Base-by-base conservation (phyloP, 2,113 vertebrate genomes). In the Thymallus thymallus region DNA sequence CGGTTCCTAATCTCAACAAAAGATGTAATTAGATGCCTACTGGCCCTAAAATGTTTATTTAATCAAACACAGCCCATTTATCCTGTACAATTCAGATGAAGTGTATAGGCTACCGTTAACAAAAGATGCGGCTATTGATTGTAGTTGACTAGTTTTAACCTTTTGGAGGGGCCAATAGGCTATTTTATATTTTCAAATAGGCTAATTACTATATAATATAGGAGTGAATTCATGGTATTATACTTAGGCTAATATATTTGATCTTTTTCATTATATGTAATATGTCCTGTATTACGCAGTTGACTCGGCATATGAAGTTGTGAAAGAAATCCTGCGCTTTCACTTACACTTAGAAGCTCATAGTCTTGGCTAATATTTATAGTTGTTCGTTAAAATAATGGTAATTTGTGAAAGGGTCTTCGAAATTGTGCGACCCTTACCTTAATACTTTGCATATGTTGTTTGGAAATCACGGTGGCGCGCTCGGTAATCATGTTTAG, bases 401-500 rank as follows among this genome's bases (percentile, higher is more conserved):
- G 12, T 60, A 6, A 23, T 60, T 60, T 60, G 18, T 1, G 56
- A 7, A 22, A 60, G 18, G 18, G 5, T 3, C 6, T 60, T 22
- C n/a, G 56, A 60, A n/a, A 60, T 2, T 22, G 20, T 7, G 56
- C 20, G 56, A 60, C 20, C 5, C n/a, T 74, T 29, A 74, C 18
- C n/a, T 74, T 30, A 74, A 32, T n/a, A 24, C 30, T 13, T 24
- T n/a, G n/a, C n/a, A 22, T 68, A 22, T n/a, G 30, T 62, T 61
- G 71, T 20, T 69, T 64, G 60, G 65, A 79, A 60, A 60, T 60
- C 56, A 60, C 56, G 20, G 41, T 64, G 1, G n/a, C 64, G 51
- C 24, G n/a, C 64, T 67, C 13, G n/a, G 55, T 67, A 69, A 75
- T 80, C 75, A 70, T 24, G 72, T 66, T 75, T 64, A 73, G 73